Percentiles rank a stretch among this genome's conserved stretches.
Conservation (phyloP, 2,888 invertebrate species). For the Mythimna loreyi region DNA sequence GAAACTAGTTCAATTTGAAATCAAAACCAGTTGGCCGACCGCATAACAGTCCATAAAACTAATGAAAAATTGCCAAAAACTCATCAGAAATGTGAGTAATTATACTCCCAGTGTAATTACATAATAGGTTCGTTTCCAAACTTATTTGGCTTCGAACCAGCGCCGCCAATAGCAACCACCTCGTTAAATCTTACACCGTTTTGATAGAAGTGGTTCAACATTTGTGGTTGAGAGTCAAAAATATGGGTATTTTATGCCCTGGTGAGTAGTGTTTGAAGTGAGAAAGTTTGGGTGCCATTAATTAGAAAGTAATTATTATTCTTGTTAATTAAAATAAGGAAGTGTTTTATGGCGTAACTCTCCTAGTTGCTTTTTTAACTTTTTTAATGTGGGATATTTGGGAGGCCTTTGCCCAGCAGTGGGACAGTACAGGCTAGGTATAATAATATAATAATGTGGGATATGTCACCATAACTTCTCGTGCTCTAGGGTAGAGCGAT, state of each 20-base stretch:
- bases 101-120: slow-evolving; percentile 52
- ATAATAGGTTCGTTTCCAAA: slow-evolving; percentile 55
- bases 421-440: too few species aligned
- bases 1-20: background rate
- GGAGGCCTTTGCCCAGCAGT: too few species aligned
- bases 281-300: background rate
- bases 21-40: background rate
- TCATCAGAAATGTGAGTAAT: slow-evolving; percentile 45
- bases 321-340: slow-evolving; percentile 1
- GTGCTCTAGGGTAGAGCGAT: too few species aligned
- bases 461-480: too few species aligned
- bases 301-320: background rate
- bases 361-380: too few species aligned
- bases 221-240: slow-evolving; percentile 32
- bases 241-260: slow-evolving; percentile 3
- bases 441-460: too few species aligned
- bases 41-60: slow-evolving; percentile 19
- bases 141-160: slow-evolving; percentile 63
- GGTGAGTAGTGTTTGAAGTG: background rate
- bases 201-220: slow-evolving; percentile 45
- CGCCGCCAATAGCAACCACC: slow-evolving; percentile 51
- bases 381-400: too few species aligned
- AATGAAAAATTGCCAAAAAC: slow-evolving; percentile 26
- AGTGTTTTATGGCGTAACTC: background rate
- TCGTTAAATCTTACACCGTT: slow-evolving; percentile 54